Evolutionary conservation across 2,797 vertebrate genomes (phyloP).

Genomic region (Gouania willdenowi): DNA sequence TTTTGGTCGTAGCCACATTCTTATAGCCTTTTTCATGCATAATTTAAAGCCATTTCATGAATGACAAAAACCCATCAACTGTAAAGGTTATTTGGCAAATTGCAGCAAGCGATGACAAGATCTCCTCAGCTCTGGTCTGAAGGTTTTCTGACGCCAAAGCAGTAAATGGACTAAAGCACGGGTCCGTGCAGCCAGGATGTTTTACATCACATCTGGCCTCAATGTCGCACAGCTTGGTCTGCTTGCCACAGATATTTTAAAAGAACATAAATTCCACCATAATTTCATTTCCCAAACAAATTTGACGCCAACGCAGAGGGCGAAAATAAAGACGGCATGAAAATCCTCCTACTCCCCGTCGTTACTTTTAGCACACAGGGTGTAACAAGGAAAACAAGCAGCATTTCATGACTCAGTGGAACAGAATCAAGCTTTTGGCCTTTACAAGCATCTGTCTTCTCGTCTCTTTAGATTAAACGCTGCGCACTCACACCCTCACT

Average conservation of each 20-base stretch:
- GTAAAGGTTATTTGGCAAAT: constrained; percentile 32
- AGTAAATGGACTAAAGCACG: neutral
- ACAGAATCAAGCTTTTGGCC: constrained; percentile 2
- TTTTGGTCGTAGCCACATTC: constrained; percentile 21
- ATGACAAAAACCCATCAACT: constrained; percentile 56
- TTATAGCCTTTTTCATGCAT: constrained; percentile 13
- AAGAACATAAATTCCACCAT: neutral
- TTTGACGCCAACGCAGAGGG: neutral
- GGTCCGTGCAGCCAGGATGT: no score
- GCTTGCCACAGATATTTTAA: neutral
- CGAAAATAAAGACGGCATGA: neutral
- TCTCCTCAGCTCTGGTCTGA: constrained; percentile 20
- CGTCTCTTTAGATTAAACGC: constrained; percentile 13
- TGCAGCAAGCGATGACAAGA: constrained; percentile 27
- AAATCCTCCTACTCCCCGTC: neutral
- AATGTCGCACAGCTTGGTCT: no score
- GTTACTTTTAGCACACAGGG: neutral
- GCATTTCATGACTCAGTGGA: constrained; percentile 36
- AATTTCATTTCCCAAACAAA: neutral
- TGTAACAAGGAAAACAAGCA: constrained; percentile 25
- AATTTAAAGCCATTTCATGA: constrained; percentile 23
- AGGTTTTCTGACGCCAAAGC: constrained; percentile 16
- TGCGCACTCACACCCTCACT: neutral
- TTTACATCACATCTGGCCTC: no score
- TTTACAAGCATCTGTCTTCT: constrained; percentile 19